Evolutionary conservation across 2,113 vertebrate species (phyloP), one percentile per base, ranked within the genome.

Genomic region (Scomber scombrus): DNA sequence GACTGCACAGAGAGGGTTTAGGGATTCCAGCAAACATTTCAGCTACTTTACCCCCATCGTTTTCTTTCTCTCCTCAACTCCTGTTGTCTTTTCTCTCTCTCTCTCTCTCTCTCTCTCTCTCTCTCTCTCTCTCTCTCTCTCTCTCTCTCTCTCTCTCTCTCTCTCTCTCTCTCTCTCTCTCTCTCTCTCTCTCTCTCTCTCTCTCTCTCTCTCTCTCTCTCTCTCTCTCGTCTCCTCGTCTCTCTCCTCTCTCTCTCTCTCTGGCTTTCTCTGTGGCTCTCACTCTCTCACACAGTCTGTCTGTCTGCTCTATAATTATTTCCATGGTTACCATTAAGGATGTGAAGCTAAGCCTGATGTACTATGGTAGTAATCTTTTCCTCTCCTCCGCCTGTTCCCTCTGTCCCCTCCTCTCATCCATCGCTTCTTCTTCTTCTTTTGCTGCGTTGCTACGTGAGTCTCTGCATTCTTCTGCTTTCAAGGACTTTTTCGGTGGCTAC

Each of bases 271-370:
- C 68, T 51, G 62, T 50, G 23, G 19, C 67, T 71, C 79, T 60
- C 73, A 1, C 54, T 69, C 65, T 29, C 70, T 80, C 78, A 47
- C 79, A 88, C 91, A 85, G 87, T 85, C 86, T 89, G 88, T 91
- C 91, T 88, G 81, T 92, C 91, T 91, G 93, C 93, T 92, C 90
- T 94, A 86, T 95, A 95, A 95, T 95, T 94, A 95, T 95, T 95
- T 94, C 95, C 94, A 95, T 95, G 94, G 95, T 95, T 94, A 95
- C 94, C 91, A 92, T 93, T 92, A 90, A 91, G 87, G 91, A 95
- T 91, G 92, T 91, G 92, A 95, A 92, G 86, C 89, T 90, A 90
- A 89, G 90, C 90, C 88, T 90, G 86, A 87, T 92, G 92, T 86
- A 92, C 88, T 89, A 81, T 89, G 88, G 89, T 88, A 82, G 88